Evolutionary conservation across 2,888 invertebrate genomes (phyloP), one percentile per base, ranked within the genome.

Genomic region (Entomobrya proxima): DNA sequence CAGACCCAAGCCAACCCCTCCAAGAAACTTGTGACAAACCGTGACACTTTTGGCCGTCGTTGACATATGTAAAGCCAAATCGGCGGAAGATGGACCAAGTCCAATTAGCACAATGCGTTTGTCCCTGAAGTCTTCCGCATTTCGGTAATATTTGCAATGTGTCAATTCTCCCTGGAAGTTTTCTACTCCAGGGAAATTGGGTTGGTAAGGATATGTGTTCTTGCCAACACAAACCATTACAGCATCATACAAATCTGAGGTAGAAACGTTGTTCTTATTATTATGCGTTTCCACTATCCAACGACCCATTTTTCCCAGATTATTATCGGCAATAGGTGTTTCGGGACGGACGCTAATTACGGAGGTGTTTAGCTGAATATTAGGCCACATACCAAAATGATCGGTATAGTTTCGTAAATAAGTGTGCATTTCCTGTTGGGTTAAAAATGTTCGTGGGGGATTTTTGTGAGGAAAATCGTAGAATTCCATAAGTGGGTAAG

Each of bases 231-330:
- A 74, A 15, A 74, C 24, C 7, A 74, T 47, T 2, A 74, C 47
- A 9, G 47, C 74, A 47, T 74, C 74, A 27, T 21, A 74, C 7
- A 47, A 11, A n/a, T 40, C 24, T 35, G 44, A 18, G 4, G 9
- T 7, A 18, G 9, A 11, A 7, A 21, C 9, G 21, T 47, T 27
- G 3, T 44, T 47, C 13, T 47, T 21, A 24, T 47, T 44, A 13
- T 74, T 47, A 13, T 74, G 74, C 24, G 74, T 47, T 27, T 44
- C 47, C 44, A 74, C 74, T n/a, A 74, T 44, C 74, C 74, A 74
- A 21, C 13, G 21, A 5, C 74, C 44, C 24, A 47, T 21, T 5
- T 21, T 7, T 9, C 74, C 74, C 9, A 27, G 9, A 9, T 21
- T 27, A 9, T 27, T 3, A 11, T 44, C 27, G 11, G 18, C 2